Percentiles rank a stretch among this genome's conserved stretches.
phyloP scores from a whole-genome alignment of 2,113 vertebrate genomes.

The Triplophysa dalaica region DNA sequence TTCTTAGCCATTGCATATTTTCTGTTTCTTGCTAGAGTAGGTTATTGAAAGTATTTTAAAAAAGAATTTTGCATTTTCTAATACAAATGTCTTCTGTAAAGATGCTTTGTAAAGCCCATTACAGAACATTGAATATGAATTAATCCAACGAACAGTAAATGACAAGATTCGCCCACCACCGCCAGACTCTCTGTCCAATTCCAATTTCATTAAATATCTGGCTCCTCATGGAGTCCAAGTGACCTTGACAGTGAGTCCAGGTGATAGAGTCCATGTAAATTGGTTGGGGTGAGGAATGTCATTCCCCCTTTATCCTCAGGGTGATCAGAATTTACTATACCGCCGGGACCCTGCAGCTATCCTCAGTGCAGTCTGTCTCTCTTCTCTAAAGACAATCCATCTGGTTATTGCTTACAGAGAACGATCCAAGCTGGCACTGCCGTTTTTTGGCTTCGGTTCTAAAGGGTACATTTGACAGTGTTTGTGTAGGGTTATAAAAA shows the following conservation, averaged over 20 bases:
- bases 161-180: background rate
- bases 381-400: constrained; percentile 35
- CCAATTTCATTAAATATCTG: background rate
- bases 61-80: too few species aligned
- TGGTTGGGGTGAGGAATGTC: background rate
- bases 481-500: constrained; percentile 35
- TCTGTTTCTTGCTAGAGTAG: too few species aligned
- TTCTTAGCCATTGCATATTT: too few species aligned
- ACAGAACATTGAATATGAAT: too few species aligned
- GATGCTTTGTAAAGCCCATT: too few species aligned
- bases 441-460: background rate
- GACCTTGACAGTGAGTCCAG: constrained; percentile 8
- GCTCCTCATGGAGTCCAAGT: background rate
- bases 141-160: background rate
- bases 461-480: constrained; percentile 20
- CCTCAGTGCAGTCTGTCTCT: background rate
- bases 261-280: constrained; percentile 16
- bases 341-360: background rate
- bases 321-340: constrained; percentile 18
- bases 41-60: too few species aligned
- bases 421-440: constrained; percentile 30
- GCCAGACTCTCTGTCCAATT: background rate
- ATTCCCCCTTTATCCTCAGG: background rate
- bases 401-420: constrained; percentile 32
- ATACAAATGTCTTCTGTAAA: too few species aligned